Evolutionary conservation across 2,113 vertebrate species (phyloP), one percentile per base, ranked within the genome.

Genomic region (Dromiciops gliroides): DNA sequence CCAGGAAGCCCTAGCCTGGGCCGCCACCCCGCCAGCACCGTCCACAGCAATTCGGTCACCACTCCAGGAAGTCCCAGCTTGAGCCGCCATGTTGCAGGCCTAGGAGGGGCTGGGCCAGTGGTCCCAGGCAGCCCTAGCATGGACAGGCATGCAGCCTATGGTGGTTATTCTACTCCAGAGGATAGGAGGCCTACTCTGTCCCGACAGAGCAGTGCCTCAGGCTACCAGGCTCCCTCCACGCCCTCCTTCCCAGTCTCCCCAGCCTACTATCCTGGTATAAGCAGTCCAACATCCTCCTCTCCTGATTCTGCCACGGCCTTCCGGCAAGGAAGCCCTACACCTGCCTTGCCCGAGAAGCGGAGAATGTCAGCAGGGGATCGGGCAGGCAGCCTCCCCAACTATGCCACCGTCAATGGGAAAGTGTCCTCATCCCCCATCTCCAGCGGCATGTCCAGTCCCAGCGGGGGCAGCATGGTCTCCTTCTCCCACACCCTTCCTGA

Each of bases 401-500:
- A 99, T 0, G 99, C 99, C 98, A 99, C 99, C 0, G 92, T 99
- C 96, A 99, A 99, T 0, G 99, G 99, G 52, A 99, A 99, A 98
- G 98, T 98, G 28, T 98, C 98, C 23, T 99, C 99, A 95, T 99
- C 99, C 0, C 99, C 99, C 0, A 93, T 99, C 22, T 98, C 98
- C 96, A 99, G 99, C 0, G 99, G 99, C 90, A 98, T 99, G 98
- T 98, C 98, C 96, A 99, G 99, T 93, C 99, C 98, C 95, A 97
- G 98, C 0, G 98, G 98, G 4, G 99, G 99, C 8, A 95, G 98
- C 0, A 98, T 98, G 0, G 98, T 99, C 2, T 91, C 99, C 23
- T 99, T 99, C 98, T 99, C 99, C 37, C 99, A 99, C 96, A 99
- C 99, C 0, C 98, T 99, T 44, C 99, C 99, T 0, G 99, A 99